These are phyloP conservation scores for Sweltsa coloradensis DNA, from an alignment of 1,140 invertebrate species.

Conservation along the genomic window DNA sequence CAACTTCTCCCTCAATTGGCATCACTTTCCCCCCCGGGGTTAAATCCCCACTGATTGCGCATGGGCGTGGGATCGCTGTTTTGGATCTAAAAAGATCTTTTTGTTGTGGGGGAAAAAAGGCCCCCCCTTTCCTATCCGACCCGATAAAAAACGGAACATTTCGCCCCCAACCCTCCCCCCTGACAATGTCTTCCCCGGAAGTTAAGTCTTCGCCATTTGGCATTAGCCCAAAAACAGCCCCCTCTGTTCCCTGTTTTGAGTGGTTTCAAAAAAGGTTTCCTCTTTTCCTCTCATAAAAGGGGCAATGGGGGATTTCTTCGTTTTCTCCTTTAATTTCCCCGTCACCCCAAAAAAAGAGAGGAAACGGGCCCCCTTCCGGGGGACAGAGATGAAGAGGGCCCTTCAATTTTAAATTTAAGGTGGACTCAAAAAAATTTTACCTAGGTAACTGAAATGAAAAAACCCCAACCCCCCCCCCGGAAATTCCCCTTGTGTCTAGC, in stretches of 20 bases:
- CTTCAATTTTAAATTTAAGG: conserved; percentile 8
- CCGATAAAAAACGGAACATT: not conserved
- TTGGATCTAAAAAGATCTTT: conserved; percentile 20
- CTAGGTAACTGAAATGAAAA: conserved; percentile 13
- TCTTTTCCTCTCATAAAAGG: not conserved
- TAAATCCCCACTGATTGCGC: not conserved
- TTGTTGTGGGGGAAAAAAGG: conserved; percentile 10
- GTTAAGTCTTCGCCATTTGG: not conserved
- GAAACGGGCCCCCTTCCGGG: not conserved
- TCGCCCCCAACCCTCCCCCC: not conserved
- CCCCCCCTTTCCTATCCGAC: not conserved
- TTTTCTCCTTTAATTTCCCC: not conserved
- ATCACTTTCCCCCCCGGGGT: not conserved
- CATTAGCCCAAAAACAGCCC: not conserved
- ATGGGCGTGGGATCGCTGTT: conserved; percentile 10
- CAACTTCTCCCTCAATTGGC: not conserved
- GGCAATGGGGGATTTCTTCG: not conserved
- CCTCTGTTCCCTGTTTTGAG: not conserved
- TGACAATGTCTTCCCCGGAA: not conserved
- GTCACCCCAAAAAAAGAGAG: not conserved
- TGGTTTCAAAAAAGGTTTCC: not conserved
- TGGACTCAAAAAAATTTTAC: not conserved
- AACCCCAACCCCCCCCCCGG: conserved; percentile 30
- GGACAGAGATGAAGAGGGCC: conserved; percentile 14
- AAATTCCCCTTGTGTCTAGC: conserved; percentile 22